Conservation (phyloP, 2,797 vertebrate species). For the Sebastolobus altivelis region DNA sequence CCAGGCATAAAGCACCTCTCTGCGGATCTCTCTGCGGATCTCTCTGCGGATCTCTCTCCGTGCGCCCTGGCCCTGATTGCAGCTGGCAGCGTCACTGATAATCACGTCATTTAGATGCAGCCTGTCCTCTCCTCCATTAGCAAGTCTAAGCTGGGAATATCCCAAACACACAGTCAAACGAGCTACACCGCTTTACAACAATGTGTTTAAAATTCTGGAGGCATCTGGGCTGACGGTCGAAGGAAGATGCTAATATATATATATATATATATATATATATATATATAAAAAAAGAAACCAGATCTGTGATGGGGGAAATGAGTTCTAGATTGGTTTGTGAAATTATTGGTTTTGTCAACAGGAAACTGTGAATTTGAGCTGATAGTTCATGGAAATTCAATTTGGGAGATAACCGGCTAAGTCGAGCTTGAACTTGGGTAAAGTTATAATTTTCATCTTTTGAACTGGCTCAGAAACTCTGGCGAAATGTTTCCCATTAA, state of each 20-base stretch:
- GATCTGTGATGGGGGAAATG: slow-evolving; percentile 44
- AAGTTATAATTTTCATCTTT: slow-evolving; percentile 36
- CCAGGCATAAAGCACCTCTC: slow-evolving; percentile 77
- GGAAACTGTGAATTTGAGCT: slow-evolving; percentile 38
- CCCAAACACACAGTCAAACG: slow-evolving; percentile 55
- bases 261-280: too few species aligned
- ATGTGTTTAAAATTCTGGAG: slow-evolving; percentile 64
- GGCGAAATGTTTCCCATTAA: not conserved
- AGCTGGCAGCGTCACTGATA: slow-evolving; percentile 84
- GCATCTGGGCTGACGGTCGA: slow-evolving; percentile 51
- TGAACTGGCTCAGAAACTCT: not conserved
- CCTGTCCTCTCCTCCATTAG: slow-evolving; percentile 77
- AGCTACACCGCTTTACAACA: slow-evolving; percentile 44
- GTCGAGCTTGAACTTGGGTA: slow-evolving; percentile 33
- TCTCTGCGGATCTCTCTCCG: slow-evolving; percentile 63
- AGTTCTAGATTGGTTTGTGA: slow-evolving; percentile 41
- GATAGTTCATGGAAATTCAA: slow-evolving; percentile 54
- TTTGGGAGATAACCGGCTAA: slow-evolving; percentile 41
- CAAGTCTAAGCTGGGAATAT: slow-evolving; percentile 70
- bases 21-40: slow-evolving; percentile 67
- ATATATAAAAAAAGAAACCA: slow-evolving; percentile 6
- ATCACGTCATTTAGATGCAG: slow-evolving; percentile 84
- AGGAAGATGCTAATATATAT: slow-evolving; percentile 25
- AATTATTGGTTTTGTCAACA: slow-evolving; percentile 59
- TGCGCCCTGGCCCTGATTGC: slow-evolving; percentile 78